Conservation (phyloP, 2,113 vertebrate genomes). For the Pluvialis apricaria region DNA sequence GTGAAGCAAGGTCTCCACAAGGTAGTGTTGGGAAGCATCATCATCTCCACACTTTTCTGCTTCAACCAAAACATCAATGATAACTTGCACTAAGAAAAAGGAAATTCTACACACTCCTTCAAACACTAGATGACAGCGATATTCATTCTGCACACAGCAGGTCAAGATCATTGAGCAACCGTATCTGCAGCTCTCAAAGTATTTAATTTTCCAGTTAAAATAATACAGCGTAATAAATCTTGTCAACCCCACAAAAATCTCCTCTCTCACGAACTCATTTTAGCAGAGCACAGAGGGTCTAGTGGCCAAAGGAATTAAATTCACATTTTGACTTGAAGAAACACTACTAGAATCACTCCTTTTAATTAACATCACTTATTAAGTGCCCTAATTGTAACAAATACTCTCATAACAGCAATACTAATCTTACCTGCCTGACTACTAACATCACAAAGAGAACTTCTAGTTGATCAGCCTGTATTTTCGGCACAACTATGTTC, state of each 20-base stretch:
- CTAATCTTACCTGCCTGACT: background rate
- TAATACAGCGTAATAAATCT: background rate
- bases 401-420: background rate
- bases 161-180: background rate
- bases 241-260: background rate
- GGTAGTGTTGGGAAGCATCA: background rate
- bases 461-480: background rate
- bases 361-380: background rate
- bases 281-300: background rate
- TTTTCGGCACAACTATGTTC: background rate
- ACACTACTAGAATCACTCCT: background rate
- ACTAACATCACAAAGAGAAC: background rate
- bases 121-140: background rate
- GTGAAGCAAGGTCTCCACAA: background rate
- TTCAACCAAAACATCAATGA: background rate
- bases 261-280: background rate
- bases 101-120: rapidly evolving
- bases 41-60: background rate
- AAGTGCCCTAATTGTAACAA: background rate
- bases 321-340: background rate
- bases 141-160: background rate
- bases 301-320: background rate
- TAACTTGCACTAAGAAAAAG: background rate
- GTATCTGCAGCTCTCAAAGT: background rate
- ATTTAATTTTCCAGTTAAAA: background rate